Evolutionary conservation across 2,113 vertebrate species (phyloP).

Genomic region (Ptyas mucosa): DNA sequence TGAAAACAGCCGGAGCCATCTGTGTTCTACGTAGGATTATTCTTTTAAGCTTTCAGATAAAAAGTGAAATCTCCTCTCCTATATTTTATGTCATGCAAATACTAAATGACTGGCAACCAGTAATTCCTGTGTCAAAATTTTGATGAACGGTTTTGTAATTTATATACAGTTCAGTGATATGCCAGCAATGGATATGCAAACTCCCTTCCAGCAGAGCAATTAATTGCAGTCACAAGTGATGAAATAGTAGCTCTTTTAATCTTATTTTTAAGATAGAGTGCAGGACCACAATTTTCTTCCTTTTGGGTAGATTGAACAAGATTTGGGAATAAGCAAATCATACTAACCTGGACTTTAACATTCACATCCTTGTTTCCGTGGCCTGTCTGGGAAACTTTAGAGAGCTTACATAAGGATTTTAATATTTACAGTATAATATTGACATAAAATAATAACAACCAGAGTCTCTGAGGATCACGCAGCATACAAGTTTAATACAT

Average conservation of each 20-base stretch:
- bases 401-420: conserved; percentile 2
- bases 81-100: background rate
- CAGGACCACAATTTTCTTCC: conserved; percentile 45
- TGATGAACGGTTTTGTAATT: conserved; percentile 56
- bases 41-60: background rate
- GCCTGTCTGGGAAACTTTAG: background rate
- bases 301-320: background rate
- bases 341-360: background rate
- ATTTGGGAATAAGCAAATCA: background rate
- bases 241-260: conserved; percentile 57
- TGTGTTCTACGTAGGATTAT: background rate
- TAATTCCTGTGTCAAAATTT: conserved; percentile 55
- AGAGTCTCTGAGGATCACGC: background rate
- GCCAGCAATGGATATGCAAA: conserved; percentile 48
- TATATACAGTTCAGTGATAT: conserved; percentile 55
- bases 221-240: conserved; percentile 52
- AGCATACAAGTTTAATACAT: background rate
- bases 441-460: background rate
- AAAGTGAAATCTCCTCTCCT: background rate
- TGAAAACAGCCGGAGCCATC: background rate
- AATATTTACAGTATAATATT: background rate
- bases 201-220: conserved; percentile 53
- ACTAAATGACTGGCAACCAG: conserved; percentile 48
- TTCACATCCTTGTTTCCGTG: conserved; percentile 3
- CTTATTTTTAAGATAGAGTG: conserved; percentile 51